Percentiles rank a stretch among this genome's conserved stretches.
These are phyloP conservation scores for Prolemur simus DNA, from an alignment of 2,113 vertebrate genomes.

Conservation along the genomic window DNA sequence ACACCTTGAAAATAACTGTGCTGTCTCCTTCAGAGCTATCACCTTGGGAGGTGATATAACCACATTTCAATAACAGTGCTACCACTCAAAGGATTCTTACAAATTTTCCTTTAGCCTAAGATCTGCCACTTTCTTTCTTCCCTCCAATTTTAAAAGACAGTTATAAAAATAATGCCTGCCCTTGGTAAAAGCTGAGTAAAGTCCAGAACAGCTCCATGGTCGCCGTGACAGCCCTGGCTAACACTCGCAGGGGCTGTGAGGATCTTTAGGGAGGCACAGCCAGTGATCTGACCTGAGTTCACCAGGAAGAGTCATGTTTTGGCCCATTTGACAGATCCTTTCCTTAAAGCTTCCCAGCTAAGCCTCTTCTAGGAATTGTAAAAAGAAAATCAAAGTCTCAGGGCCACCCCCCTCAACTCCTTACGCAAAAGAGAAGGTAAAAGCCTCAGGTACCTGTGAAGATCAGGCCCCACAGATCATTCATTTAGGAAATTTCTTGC, in stretches of 20 bases:
- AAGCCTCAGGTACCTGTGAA: no score
- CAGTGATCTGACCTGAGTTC: background rate
- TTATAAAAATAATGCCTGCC: background rate
- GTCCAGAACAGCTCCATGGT: fast-evolving
- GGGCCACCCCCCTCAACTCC: no score
- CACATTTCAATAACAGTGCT: background rate
- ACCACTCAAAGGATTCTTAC: background rate
- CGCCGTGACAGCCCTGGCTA: fast-evolving
- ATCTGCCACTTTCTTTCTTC: background rate
- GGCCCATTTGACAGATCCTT: background rate
- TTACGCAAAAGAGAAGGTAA: no score
- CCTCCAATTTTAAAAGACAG: background rate
- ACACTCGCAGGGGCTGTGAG: fast-evolving
- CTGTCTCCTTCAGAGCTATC: background rate
- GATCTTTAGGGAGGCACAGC: fast-evolving
- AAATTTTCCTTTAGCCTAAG: background rate
- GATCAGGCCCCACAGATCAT: no score
- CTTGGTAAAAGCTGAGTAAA: background rate
- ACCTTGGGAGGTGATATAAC: background rate
- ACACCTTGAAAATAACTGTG: background rate
- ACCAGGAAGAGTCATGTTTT: background rate
- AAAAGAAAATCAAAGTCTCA: no score
- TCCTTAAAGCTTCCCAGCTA: background rate
- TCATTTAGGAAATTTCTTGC: no score
- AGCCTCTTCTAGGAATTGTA: background rate